Percentiles rank a stretch among this genome's conserved stretches.
Evolutionary conservation across 1,140 invertebrate genomes (phyloP).

Genomic region (Onthophagus taurus): DNA sequence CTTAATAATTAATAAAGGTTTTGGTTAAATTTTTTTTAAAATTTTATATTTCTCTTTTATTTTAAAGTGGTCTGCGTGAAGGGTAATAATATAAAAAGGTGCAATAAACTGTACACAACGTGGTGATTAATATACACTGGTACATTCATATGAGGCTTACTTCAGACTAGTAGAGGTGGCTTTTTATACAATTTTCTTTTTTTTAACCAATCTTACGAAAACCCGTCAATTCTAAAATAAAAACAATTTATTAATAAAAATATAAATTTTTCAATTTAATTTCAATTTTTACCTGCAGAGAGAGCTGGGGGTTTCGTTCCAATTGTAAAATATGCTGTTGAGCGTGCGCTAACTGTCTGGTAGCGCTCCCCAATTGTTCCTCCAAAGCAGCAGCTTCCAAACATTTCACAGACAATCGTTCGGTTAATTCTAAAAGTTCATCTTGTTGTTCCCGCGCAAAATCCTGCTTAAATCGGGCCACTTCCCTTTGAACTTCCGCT

Average conservation of each 20-base stretch:
- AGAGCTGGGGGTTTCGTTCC: constrained; percentile 55
- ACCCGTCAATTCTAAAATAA: constrained; percentile 30
- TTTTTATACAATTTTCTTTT: too few relatives aligned
- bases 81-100: constrained; percentile 18
- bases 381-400: constrained; percentile 79
- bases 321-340: constrained; percentile 71
- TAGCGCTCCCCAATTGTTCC: constrained; percentile 66
- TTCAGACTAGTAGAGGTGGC: constrained; percentile 33
- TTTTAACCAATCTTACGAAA: constrained; percentile 24
- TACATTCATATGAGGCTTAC: constrained; percentile 33
- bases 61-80: constrained; percentile 5
- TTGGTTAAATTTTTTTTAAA: neutral
- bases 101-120: constrained; percentile 35
- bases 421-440: constrained; percentile 78
- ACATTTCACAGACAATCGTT: constrained; percentile 87
- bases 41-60: too few relatives aligned
- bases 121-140: constrained; percentile 30
- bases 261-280: neutral
- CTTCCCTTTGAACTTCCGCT: constrained; percentile 79
- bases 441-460: constrained; percentile 62
- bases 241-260: constrained; percentile 8
- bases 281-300: constrained; percentile 40
- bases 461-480: constrained; percentile 77
- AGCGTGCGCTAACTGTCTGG: constrained; percentile 67
- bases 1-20: constrained; percentile 2